A percentile compares a stretch with the other conserved stretches of the same genome.
phyloP scores from a whole-genome alignment of 2,797 vertebrate genomes.

The Neosilurus hyrtlii region DNA sequence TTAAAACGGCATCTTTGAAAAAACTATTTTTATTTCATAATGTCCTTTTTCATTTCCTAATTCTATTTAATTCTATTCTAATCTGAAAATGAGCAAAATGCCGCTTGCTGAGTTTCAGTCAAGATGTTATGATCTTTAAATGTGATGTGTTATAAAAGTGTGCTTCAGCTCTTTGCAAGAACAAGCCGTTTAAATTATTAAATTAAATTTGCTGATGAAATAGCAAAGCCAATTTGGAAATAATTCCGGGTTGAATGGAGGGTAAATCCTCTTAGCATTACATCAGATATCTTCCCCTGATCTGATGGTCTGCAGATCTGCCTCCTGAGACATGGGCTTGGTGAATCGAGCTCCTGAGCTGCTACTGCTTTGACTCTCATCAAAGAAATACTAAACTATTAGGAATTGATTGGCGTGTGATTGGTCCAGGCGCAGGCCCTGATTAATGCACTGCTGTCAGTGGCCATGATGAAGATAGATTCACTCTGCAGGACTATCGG shows the following conservation, averaged over 20 bases:
- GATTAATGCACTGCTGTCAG: conserved; percentile 49
- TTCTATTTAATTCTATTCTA: neutral
- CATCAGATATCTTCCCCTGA: conserved; percentile 44
- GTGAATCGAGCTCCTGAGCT: neutral
- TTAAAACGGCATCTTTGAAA: neutral
- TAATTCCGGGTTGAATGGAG: conserved; percentile 5
- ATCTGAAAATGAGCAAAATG: neutral
- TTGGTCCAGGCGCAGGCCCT: conserved; percentile 25
- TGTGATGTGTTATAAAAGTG: neutral
- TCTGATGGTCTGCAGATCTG: conserved; percentile 41
- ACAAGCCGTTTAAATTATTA: conserved; percentile 7
- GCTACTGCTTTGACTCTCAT: conserved; percentile 20
- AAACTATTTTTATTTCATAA: neutral
- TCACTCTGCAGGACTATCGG: conserved; percentile 35
- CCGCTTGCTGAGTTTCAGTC: neutral
- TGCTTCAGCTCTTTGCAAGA: neutral
- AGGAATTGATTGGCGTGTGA: conserved; percentile 50
- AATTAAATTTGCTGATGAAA: conserved; percentile 42
- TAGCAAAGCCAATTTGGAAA: conserved; percentile 26
- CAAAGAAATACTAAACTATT: conserved; percentile 45
- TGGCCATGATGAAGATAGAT: conserved; percentile 48
- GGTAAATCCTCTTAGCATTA: conserved; percentile 21
- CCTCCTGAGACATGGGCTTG: conserved; percentile 26
- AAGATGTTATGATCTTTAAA: neutral
- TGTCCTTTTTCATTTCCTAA: neutral